Evolutionary conservation across 92 coral and sea anemone species (phyloP).

Genomic region (Porites evermanni): DNA sequence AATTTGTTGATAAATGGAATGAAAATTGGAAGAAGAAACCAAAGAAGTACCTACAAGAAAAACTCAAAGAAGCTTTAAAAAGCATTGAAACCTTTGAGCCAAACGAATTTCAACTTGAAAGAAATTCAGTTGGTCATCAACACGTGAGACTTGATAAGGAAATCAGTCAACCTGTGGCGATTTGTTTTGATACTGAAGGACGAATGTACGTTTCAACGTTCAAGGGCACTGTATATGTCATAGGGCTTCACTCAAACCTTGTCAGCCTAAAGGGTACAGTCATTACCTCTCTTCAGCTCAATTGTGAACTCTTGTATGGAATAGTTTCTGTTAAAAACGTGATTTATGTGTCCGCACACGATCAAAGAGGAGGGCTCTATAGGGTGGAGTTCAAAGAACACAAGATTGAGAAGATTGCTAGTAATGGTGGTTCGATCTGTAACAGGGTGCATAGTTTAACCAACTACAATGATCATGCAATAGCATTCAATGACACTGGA

Average conservation of each 20-base stretch:
- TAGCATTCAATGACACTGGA: constrained; percentile 68
- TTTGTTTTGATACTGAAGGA: constrained; percentile 55
- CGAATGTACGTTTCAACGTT: constrained; percentile 50
- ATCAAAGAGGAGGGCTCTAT: constrained; percentile 57
- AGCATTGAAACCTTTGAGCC: constrained; percentile 7
- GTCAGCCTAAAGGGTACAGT: constrained; percentile 53
- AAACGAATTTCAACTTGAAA: not conserved
- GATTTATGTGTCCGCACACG: constrained; percentile 59
- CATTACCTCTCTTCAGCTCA: constrained; percentile 51
- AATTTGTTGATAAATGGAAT: constrained; percentile 14
- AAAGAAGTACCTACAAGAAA: constrained; percentile 52
- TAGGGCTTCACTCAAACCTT: constrained; percentile 48
- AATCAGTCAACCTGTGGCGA: constrained; percentile 56
- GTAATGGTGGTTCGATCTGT: not conserved
- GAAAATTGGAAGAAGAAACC: constrained; percentile 26
- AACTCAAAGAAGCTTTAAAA: constrained; percentile 46
- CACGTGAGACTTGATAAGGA: constrained; percentile 30
- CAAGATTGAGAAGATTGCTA: constrained; percentile 48
- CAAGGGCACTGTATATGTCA: constrained; percentile 40
- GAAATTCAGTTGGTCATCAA: not conserved
- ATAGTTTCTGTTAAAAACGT: constrained; percentile 41
- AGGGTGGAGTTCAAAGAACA: constrained; percentile 35
- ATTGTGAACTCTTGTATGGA: constrained; percentile 51
- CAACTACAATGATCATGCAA: constrained; percentile 45
- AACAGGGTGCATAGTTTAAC: constrained; percentile 65